phyloP scores from a whole-genome alignment of 1,140 invertebrate genomes.

The Pogonomyrmex barbatus region DNA sequence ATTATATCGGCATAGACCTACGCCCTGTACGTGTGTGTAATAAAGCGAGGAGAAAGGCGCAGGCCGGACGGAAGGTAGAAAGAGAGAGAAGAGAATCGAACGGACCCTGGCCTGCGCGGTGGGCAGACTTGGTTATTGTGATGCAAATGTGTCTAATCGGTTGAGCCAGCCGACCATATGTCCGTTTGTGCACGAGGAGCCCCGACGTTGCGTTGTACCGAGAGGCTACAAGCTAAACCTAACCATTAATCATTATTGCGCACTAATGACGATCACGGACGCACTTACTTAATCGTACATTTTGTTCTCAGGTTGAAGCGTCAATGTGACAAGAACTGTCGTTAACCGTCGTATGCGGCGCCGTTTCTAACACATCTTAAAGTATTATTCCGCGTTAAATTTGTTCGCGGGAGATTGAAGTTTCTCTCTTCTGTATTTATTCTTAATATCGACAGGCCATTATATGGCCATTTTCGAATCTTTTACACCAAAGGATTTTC shows the following conservation, averaged over 20 bases:
- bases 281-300: conserved; percentile 79
- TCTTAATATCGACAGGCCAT: not conserved
- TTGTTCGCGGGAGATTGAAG: not conserved
- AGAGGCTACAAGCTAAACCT: conserved; percentile 74
- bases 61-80: conserved; percentile 63
- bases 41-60: conserved; percentile 76
- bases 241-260: conserved; percentile 79
- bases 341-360: not conserved
- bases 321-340: conserved; percentile 11
- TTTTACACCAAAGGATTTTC: not conserved
- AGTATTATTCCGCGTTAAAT: not conserved
- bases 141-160: conserved; percentile 86
- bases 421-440: not conserved
- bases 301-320: conserved; percentile 29
- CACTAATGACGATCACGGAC: conserved; percentile 79
- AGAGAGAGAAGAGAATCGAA: conserved; percentile 60
- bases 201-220: conserved; percentile 68
- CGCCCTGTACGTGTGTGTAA: conserved; percentile 81
- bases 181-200: conserved; percentile 79
- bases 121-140: conserved; percentile 83
- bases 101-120: conserved; percentile 69
- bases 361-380: not conserved
- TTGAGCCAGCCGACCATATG: conserved; percentile 85
- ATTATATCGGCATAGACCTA: conserved; percentile 82
- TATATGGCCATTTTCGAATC: not conserved